Evolutionary conservation across 2,113 vertebrate genomes (phyloP).

Genomic region (Columba janthina): DNA sequence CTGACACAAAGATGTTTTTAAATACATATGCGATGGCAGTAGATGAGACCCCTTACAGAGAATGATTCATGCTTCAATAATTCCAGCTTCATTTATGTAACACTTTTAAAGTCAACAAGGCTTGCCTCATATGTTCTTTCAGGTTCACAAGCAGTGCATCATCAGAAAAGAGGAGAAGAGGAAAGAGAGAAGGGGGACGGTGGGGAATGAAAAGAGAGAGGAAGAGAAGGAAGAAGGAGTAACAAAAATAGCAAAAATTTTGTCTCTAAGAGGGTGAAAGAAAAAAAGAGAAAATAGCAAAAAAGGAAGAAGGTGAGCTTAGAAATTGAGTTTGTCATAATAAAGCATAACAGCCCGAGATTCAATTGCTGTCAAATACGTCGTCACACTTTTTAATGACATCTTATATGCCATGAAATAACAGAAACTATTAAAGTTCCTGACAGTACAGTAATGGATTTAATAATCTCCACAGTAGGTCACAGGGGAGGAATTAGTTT

Average conservation of each 20-base stretch:
- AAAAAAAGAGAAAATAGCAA: background rate
- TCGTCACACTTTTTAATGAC: background rate
- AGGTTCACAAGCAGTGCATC: background rate
- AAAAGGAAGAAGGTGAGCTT: background rate
- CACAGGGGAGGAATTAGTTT: background rate
- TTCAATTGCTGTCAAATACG: background rate
- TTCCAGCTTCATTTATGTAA: background rate
- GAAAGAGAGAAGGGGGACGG: background rate
- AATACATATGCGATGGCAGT: background rate
- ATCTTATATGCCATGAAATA: background rate
- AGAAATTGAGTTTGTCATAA: background rate
- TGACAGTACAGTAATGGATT: background rate
- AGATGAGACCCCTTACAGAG: background rate
- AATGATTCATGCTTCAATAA: background rate
- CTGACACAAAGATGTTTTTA: background rate
- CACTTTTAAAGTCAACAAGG: background rate
- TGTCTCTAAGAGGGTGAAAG: background rate
- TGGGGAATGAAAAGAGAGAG: background rate
- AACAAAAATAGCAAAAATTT: background rate
- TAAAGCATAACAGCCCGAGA: background rate
- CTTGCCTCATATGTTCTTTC: background rate
- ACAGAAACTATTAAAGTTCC: background rate
- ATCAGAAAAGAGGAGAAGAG: background rate
- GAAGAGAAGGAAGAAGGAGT: background rate
- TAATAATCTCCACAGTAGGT: background rate